Evolutionary conservation across 2,113 vertebrate genomes (phyloP).

Genomic region (pig (Sus scrofa)): DNA sequence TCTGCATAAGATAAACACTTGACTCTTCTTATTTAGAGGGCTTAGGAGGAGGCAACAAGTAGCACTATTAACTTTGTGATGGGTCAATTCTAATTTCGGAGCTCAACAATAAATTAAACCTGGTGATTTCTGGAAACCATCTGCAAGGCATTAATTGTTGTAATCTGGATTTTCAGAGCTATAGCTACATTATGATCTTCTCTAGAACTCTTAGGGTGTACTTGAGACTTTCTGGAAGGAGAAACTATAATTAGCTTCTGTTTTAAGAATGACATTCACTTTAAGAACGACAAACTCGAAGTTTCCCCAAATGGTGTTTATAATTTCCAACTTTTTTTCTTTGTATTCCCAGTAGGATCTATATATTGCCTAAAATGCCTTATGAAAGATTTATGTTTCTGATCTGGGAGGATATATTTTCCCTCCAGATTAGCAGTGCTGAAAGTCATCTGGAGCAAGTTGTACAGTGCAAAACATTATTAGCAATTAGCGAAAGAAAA

Average conservation of each 20-base stretch:
- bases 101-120: background rate
- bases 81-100: slow-evolving; percentile 13
- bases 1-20: background rate
- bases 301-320: background rate
- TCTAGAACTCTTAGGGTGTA: background rate
- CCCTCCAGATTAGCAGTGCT: background rate
- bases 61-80: background rate
- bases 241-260: background rate
- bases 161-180: background rate
- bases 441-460: slow-evolving; percentile 55
- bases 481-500: slow-evolving; percentile 65
- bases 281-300: no score
- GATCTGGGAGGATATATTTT: background rate
- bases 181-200: background rate
- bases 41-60: background rate
- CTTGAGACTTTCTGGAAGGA: background rate
- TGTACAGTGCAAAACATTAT: background rate
- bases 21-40: background rate
- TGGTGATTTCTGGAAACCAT: slow-evolving; percentile 37
- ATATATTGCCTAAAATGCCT: background rate
- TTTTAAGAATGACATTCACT: background rate
- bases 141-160: background rate
- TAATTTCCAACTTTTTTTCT: slow-evolving; percentile 39
- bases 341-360: background rate
- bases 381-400: slow-evolving; percentile 22